These are phyloP conservation scores for Cephalotes varians DNA, from an alignment of 2,888 invertebrate species.

Conservation along the genomic window DNA sequence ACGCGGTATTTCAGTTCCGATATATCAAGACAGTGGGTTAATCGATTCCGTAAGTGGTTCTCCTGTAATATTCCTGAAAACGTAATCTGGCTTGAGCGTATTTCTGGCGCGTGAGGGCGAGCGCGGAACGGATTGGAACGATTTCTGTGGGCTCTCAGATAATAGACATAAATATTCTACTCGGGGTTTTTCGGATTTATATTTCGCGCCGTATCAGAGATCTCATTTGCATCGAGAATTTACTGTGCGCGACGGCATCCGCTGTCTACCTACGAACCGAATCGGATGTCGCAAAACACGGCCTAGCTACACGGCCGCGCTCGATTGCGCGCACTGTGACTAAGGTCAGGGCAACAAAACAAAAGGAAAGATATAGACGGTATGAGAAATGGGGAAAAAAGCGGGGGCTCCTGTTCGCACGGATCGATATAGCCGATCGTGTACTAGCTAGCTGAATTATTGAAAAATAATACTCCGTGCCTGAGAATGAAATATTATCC, in stretches of 20 bases:
- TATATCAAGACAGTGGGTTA: constrained; percentile 53
- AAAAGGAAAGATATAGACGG: constrained; percentile 60
- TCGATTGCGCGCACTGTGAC: constrained; percentile 19
- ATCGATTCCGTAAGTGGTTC: constrained; percentile 61
- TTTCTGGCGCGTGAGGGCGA: constrained; percentile 31
- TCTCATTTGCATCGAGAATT: constrained; percentile 85
- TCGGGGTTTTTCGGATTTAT: constrained; percentile 82
- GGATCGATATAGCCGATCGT: constrained; percentile 58
- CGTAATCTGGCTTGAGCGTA: constrained; percentile 55
- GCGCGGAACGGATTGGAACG: constrained; percentile 9
- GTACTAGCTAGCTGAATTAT: constrained; percentile 77
- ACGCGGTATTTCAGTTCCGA: constrained; percentile 43
- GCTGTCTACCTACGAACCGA: constrained; percentile 5
- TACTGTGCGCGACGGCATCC: constrained; percentile 75
- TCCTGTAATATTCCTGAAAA: constrained; percentile 49
- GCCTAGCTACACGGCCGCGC: neutral
- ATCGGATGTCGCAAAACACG: neutral
- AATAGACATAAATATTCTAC: constrained; percentile 83
- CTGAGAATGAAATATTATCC: constrained; percentile 83
- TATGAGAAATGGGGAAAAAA: constrained; percentile 69
- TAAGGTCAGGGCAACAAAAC: constrained; percentile 23
- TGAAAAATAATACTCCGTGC: constrained; percentile 82
- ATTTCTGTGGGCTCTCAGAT: constrained; percentile 76
- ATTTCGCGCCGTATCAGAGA: constrained; percentile 82
- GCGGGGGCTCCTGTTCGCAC: constrained; percentile 71